Conservation (phyloP, 2,113 vertebrate genomes). For the Dromiciops gliroides region DNA sequence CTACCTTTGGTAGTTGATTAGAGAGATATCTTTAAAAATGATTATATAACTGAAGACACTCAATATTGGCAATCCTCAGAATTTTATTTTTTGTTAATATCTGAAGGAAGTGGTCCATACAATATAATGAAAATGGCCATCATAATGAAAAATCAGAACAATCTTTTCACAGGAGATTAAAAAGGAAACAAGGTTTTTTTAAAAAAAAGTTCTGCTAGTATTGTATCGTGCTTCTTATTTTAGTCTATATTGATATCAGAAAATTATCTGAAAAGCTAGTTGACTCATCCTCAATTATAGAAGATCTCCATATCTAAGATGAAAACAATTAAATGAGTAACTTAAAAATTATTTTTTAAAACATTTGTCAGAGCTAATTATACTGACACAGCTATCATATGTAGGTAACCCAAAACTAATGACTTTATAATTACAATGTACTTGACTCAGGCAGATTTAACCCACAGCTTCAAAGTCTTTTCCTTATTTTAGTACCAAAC, state of each 20-base stretch:
- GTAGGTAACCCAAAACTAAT: slow-evolving; percentile 41
- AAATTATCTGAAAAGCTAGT: slow-evolving; percentile 52
- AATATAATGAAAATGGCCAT: neutral
- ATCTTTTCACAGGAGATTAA: neutral
- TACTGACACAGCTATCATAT: neutral
- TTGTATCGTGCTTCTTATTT: slow-evolving; percentile 2
- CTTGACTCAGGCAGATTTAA: slow-evolving; percentile 8
- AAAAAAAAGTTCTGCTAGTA: slow-evolving; percentile 13
- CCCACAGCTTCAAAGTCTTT: slow-evolving; percentile 1
- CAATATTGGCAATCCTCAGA: neutral
- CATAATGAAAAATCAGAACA: neutral
- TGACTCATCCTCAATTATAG: slow-evolving; percentile 68
- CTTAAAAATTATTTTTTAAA: slow-evolving; percentile 64
- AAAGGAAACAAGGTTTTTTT: neutral
- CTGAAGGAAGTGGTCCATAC: neutral
- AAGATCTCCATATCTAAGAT: slow-evolving; percentile 54
- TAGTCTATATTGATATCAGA: slow-evolving; percentile 26
- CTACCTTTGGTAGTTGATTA: neutral
- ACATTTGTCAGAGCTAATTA: slow-evolving; percentile 51
- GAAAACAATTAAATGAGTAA: slow-evolving; percentile 63
- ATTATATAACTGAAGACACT: slow-evolving; percentile 8
- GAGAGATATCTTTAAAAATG: slow-evolving; percentile 5
- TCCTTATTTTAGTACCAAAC: slow-evolving; percentile 52
- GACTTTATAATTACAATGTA: slow-evolving; percentile 34
- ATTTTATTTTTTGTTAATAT: neutral